Percentiles rank a stretch among this genome's conserved stretches.
Conservation (phyloP, 2,888 invertebrate species). For the Atethmia centrago region DNA sequence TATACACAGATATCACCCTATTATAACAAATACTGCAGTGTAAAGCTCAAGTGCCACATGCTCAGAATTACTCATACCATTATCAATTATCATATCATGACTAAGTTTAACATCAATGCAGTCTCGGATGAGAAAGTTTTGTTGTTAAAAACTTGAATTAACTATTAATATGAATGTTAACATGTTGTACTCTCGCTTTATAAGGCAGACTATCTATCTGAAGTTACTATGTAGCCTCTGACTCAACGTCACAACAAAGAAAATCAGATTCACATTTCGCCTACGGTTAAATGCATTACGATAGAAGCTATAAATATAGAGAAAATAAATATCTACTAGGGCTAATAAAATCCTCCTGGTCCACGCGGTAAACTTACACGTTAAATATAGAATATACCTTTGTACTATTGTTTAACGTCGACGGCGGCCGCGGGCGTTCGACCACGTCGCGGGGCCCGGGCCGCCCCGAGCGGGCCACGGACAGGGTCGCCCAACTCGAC, state of each 20-base stretch:
- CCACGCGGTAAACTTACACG: conserved; percentile 86
- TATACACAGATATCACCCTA: conserved; percentile 49
- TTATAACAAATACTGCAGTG: conserved; percentile 47
- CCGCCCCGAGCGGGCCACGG: conserved; percentile 55
- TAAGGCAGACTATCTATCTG: conserved; percentile 66
- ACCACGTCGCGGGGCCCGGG: conserved; percentile 43
- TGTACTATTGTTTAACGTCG: conserved; percentile 87
- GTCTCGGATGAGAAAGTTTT: conserved; percentile 39
- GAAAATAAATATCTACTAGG: conserved; percentile 87
- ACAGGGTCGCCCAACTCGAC: conserved; percentile 55
- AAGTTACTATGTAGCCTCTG: conserved; percentile 77
- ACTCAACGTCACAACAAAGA: conserved; percentile 71
- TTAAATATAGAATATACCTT: conserved; percentile 85
- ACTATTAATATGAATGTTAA: conserved; percentile 61
- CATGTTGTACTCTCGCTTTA: conserved; percentile 64
- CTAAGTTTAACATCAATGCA: conserved; percentile 44
- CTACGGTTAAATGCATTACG: conserved; percentile 85
- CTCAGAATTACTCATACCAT: conserved; percentile 41
- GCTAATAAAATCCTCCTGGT: conserved; percentile 86
- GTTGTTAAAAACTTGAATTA: conserved; percentile 47
- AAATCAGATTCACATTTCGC: conserved; percentile 83
- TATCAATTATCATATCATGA: conserved; percentile 45
- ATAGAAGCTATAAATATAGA: conserved; percentile 84
- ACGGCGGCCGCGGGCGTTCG: conserved; percentile 65
- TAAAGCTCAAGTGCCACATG: conserved; percentile 63